Conservation (phyloP, 2,797 vertebrate genomes). For the Enteromius argenteus region DNA sequence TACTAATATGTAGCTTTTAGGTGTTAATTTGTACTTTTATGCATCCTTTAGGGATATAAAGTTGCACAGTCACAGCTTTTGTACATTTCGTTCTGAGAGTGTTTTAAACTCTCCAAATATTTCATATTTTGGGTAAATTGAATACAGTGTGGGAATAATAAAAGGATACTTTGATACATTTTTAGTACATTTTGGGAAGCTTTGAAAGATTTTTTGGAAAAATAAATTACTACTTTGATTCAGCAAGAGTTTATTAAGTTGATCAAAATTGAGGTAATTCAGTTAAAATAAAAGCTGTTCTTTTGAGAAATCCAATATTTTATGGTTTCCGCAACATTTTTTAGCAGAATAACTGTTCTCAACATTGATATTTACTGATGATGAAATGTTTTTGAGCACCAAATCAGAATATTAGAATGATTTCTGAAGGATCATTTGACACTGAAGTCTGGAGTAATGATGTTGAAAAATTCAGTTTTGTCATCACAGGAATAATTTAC, state of each 20-base stretch:
- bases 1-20: neutral
- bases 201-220: neutral
- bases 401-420: neutral
- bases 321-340: neutral
- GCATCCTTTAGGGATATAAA: neutral
- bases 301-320: neutral
- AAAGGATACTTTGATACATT: neutral
- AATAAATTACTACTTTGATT: neutral
- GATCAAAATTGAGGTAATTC: neutral
- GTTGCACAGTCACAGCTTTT: neutral
- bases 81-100: neutral
- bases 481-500: neutral
- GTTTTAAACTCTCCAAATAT: neutral
- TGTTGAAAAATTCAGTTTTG: neutral
- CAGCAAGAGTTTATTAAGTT: neutral
- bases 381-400: neutral
- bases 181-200: neutral
- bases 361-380: neutral
- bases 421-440: neutral
- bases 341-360: neutral
- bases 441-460: neutral
- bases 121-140: neutral
- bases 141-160: neutral
- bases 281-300: neutral
- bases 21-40: neutral